Evolutionary conservation across 2,797 vertebrate genomes (phyloP), one percentile per base, ranked within the genome.

Genomic region (Pseudochirops cupreus): DNA sequence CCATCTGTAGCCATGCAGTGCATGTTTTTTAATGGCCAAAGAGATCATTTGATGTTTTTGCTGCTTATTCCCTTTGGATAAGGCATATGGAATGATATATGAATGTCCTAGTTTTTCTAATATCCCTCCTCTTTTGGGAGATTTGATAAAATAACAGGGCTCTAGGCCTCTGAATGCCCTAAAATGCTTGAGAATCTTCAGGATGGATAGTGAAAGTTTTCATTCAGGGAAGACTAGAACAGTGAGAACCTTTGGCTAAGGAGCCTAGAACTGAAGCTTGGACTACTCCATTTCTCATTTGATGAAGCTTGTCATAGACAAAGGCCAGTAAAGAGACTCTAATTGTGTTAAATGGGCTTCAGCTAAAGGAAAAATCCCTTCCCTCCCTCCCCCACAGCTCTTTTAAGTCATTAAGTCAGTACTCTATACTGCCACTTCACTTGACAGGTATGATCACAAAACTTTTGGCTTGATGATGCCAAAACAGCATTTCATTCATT

Each of bases 401-500:
- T 92, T 94, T 90, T 90, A 94, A 92, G 95, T 56, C n/a, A 87
- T n/a, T 54, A 56, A 24, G 18, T n/a, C 91, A 56, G 29, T 2
- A 87, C 7, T 93, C 82, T 62, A 31, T 62, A 58, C 56, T 94
- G 92, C 91, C 57, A 56, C 31, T 96, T 96, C 62, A 67, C 53
- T 91, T 46, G 91, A 87, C 29, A 93, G n/a, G 54, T 67, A 74
- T 54, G 9, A 90, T 95, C 91, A 96, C 54, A 93, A 95, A 98
- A 58, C 46, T 67, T 95, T 97, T 46, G 94, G 57, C 82, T 94
- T 96, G 67, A 67, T 74, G 56, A 89, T 93, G 56, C 59, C 59
- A 96, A 87, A 96, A 97, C 87, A 95, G 33, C 91, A 96, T 93
- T 97, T 87, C 39, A 82, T 82, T 57, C 1, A 5, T 90, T 96